phyloP scores from a whole-genome alignment of 37 sponge, comb jelly and placozoan genomes.

The Theonella swinhoei region DNA sequence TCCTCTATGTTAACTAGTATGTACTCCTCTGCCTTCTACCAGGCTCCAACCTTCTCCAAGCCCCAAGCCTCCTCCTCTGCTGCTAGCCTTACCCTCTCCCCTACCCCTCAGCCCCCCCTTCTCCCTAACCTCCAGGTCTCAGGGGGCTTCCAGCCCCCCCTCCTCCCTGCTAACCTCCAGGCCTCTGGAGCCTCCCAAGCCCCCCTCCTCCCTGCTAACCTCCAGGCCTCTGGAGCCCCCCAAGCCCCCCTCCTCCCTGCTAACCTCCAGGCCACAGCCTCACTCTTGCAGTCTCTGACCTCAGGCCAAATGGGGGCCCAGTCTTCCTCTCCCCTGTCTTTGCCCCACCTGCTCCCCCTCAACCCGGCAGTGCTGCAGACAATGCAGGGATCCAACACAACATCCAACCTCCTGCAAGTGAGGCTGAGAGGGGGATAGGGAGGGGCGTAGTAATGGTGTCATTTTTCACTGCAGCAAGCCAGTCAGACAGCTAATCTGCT shows the following conservation, averaged over 20 bases:
- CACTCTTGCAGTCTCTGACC: conserved; percentile 6
- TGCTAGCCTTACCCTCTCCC: not conserved
- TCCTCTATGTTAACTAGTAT: too few relatives aligned
- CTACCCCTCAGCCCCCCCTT: not conserved
- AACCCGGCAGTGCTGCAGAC: not conserved
- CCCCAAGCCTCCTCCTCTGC: not conserved
- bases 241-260: conserved; percentile 21
- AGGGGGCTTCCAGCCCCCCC: too few relatives aligned
- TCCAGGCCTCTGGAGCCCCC: conserved; percentile 31
- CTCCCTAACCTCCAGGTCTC: too few relatives aligned
- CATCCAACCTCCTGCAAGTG: not conserved
- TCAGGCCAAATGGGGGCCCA: not conserved
- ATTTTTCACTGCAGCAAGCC: not conserved
- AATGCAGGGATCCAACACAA: not conserved
- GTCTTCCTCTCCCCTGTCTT: too few relatives aligned
- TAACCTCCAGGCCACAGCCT: conserved; percentile 38
- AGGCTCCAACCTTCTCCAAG: not conserved
- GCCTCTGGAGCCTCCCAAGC: too few relatives aligned
- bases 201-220: too few relatives aligned
- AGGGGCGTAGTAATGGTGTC: too few relatives aligned
- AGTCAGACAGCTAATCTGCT: not conserved
- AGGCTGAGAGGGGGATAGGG: not conserved
- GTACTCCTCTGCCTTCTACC: not conserved
- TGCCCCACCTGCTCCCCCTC: not conserved
- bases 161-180: too few relatives aligned